phyloP scores from a whole-genome alignment of 2,888 invertebrate genomes.

The Matsumyia berberina region DNA sequence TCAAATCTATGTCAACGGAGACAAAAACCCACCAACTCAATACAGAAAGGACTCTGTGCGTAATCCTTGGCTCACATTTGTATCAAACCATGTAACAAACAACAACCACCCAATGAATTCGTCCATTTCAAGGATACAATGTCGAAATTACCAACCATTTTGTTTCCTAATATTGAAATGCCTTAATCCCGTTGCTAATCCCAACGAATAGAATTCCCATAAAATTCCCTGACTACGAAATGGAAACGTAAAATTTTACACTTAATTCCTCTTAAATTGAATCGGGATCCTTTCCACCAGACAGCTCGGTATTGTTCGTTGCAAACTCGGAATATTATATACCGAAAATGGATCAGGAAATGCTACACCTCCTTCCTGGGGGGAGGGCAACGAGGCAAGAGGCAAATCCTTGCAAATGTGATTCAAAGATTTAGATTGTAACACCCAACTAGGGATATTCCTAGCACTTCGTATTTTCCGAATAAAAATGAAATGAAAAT shows the following conservation, averaged over 20 bases:
- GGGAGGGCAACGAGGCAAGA: slow-evolving; percentile 12
- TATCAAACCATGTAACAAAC: slow-evolving; percentile 65
- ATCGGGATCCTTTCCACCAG: slow-evolving; percentile 67
- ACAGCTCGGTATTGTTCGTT: slow-evolving; percentile 18
- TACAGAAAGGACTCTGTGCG: slow-evolving; percentile 42
- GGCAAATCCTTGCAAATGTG: slow-evolving; percentile 76
- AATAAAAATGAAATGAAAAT: slow-evolving; percentile 76
- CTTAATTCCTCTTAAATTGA: slow-evolving; percentile 77
- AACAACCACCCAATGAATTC: slow-evolving; percentile 74
- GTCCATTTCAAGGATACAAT: slow-evolving; percentile 72
- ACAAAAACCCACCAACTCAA: slow-evolving; percentile 4
- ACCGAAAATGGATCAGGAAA: slow-evolving; percentile 67
- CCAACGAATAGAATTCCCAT: slow-evolving; percentile 72
- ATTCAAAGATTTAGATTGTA: slow-evolving; percentile 76
- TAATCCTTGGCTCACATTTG: slow-evolving; percentile 60
- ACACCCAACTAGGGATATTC: slow-evolving; percentile 77
- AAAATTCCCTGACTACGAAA: slow-evolving; percentile 68
- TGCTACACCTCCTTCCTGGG: slow-evolving; percentile 1
- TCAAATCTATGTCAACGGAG: slow-evolving; percentile 10
- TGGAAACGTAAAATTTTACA: slow-evolving; percentile 76
- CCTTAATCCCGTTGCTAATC: slow-evolving; percentile 76
- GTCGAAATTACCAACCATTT: slow-evolving; percentile 76
- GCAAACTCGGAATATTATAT: slow-evolving; percentile 51
- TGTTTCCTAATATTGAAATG: slow-evolving; percentile 75
- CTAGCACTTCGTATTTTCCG: slow-evolving; percentile 76